Base-by-base conservation (phyloP, 2,797 vertebrate species). In the Taeniopygia guttata region DNA sequence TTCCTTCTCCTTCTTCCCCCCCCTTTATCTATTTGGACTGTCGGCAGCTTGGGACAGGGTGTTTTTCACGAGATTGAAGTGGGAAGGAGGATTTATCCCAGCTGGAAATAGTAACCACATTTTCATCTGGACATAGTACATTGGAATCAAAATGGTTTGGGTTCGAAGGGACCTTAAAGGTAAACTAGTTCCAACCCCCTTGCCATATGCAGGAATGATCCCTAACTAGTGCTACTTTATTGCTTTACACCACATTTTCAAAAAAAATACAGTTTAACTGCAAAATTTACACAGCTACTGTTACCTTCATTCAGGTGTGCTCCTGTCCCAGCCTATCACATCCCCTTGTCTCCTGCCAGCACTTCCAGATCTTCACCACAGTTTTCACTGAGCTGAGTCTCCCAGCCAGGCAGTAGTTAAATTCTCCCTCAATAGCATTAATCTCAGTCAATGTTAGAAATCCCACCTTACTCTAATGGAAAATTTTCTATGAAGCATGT, bases 111-210 rank as follows among this genome's bases (percentile, higher is more conserved):
- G 7, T 36, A 74, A 54, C 32, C 27, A 67, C 2, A 5, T 26
- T 60, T 70, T 70, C 14, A 23, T 45, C 34, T 67, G 42, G 43
- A 32, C 40, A 30, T 4, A 46, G 38, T 5, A 63, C 5, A 19
- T 5, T 15, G 11, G 11, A 77, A 70, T 77, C 5, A 64, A 34
- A 70, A 51, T 45, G 9, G 11, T 22, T 63, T 26, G 56, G 5
- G 8, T 26, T 64, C 15, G n/a, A 51, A 34, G 4, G 6, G 21
- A 40, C 21, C 45, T 51, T 56, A 34, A 34, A 40, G 9, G 7
- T 11, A 8, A 34, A 1, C 21, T 15, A 62, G 16, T 15, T 49
- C 55, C 21, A 56, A 4, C 0, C 6, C 9, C 12, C 2, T 23
- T 64, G 29, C 5, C 62, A 13, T 11, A 5, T 11, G 30, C 13